Evolutionary conservation across 1,140 invertebrate genomes (phyloP).

Genomic region (Saxidomus purpurata): DNA sequence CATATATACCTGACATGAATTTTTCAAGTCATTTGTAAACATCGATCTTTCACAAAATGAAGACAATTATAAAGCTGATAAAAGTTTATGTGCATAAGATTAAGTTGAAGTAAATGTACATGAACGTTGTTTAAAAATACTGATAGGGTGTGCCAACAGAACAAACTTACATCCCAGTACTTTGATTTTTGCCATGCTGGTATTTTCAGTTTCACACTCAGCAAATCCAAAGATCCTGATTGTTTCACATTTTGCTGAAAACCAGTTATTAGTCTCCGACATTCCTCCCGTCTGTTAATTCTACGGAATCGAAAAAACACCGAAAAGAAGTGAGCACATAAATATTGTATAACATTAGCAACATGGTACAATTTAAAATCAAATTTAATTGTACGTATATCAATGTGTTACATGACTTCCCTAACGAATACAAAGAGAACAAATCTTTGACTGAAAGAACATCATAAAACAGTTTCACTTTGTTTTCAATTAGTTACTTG

Average conservation of each 20-base stretch:
- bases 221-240: conserved; percentile 3
- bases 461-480: background rate
- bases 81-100: no score
- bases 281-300: conserved; percentile 17
- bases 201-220: conserved; percentile 36
- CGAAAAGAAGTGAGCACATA: no score
- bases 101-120: no score
- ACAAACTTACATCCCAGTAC: conserved; percentile 42
- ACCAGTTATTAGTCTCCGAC: conserved; percentile 27
- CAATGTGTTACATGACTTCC: background rate
- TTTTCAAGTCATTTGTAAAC: no score
- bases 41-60: no score
- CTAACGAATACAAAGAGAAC: background rate
- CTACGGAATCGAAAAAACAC: background rate
- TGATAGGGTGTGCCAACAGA: no score
- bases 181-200: conserved; percentile 52
- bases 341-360: no score
- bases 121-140: no score
- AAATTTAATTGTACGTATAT: background rate
- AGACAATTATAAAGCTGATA: no score
- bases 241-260: conserved; percentile 2
- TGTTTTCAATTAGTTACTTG: background rate
- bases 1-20: background rate
- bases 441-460: background rate
- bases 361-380: background rate